Conservation (phyloP, 2,888 invertebrate species). For the Neocrepidodera transversa region DNA sequence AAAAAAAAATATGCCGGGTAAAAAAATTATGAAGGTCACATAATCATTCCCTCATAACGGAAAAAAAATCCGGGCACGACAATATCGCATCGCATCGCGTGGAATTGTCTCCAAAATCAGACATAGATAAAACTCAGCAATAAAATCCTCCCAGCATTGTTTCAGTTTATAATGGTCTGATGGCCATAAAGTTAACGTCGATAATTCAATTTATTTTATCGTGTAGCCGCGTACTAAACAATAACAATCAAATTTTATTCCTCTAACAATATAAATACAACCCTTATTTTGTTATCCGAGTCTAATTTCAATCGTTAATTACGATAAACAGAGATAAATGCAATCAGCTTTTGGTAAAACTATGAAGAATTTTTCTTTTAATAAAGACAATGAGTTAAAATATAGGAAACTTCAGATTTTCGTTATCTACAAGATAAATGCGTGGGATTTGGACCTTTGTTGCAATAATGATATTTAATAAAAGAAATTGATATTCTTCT, state of each 20-base stretch:
- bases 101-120: constrained; percentile 6
- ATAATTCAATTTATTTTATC: constrained; percentile 17
- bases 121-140: constrained; percentile 7
- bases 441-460: constrained; percentile 47
- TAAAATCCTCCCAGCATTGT: constrained; percentile 9
- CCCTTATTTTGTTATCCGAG: background rate
- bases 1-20: no score
- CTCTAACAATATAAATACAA: background rate
- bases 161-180: constrained; percentile 4
- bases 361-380: no score
- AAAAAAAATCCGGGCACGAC: background rate
- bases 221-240: constrained; percentile 7
- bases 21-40: background rate
- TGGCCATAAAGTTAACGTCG: constrained; percentile 5
- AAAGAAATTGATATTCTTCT: constrained; percentile 51
- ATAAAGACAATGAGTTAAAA: no score
- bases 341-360: no score
- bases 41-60: background rate
- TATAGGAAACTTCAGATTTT: constrained; percentile 39
- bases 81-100: background rate
- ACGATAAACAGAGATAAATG: no score
- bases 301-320: background rate
- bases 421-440: constrained; percentile 50
- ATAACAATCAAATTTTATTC: constrained; percentile 10
- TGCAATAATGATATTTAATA: constrained; percentile 52